Conservation (phyloP, 2,888 invertebrate genomes). For the Lycaena phlaeas region DNA sequence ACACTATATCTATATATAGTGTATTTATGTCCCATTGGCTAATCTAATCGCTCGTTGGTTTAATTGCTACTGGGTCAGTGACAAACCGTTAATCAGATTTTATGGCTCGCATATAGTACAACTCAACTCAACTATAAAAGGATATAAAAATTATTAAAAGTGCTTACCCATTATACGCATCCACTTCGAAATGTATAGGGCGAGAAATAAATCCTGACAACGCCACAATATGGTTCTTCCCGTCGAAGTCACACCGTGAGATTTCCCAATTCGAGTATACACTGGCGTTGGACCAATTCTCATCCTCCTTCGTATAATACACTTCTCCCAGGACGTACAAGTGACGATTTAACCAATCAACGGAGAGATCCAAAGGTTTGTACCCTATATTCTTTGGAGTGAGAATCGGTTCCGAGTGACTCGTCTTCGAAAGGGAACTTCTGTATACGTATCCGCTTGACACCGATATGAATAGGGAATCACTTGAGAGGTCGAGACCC, state of each 20-base stretch:
- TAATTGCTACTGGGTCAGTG: too few species aligned
- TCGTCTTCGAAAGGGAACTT: slow-evolving; percentile 61
- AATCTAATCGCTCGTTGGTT: too few species aligned
- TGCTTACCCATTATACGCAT: slow-evolving; percentile 90
- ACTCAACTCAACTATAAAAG: too few species aligned
- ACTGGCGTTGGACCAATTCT: slow-evolving; percentile 33
- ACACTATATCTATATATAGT: too few species aligned
- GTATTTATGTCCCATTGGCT: too few species aligned
- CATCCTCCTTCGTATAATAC: slow-evolving; percentile 51
- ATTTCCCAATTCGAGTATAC: slow-evolving; percentile 77
- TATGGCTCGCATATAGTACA: too few species aligned
- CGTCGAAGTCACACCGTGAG: slow-evolving; percentile 82
- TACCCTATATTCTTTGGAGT: slow-evolving; percentile 74
- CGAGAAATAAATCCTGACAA: slow-evolving; percentile 78
- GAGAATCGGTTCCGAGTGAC: slow-evolving; percentile 60
- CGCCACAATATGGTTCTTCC: slow-evolving; percentile 79
- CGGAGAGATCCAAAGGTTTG: slow-evolving; percentile 79
- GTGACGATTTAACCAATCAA: slow-evolving; percentile 92
- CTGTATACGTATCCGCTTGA: slow-evolving; percentile 77
- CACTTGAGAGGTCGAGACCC: slow-evolving; percentile 81
- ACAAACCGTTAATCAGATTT: too few species aligned
- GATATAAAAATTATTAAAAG: not conserved
- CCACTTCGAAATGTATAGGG: slow-evolving; percentile 88
- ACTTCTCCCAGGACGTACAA: slow-evolving; percentile 87
- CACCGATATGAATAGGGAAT: slow-evolving; percentile 84